Percentiles rank a stretch among this genome's conserved stretches.
Conservation (phyloP, 2,888 invertebrate genomes). For the Frankliniella fusca region DNA sequence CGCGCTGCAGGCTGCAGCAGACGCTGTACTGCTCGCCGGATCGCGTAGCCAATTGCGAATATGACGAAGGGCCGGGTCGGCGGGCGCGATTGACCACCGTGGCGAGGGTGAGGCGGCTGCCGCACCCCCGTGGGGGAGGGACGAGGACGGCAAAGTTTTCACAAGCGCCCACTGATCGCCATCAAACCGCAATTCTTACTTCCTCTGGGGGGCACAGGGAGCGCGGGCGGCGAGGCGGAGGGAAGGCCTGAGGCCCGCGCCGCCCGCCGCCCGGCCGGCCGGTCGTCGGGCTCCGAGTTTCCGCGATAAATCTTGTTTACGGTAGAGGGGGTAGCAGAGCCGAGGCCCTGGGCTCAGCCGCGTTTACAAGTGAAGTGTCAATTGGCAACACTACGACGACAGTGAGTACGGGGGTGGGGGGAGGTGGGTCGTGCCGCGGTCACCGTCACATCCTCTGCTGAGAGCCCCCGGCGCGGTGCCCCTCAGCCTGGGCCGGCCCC, state of each 20-base stretch:
- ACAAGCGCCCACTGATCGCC: constrained; percentile 21
- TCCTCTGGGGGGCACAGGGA: not conserved
- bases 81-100: not conserved
- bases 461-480: too few species aligned
- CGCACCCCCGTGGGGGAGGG: not conserved
- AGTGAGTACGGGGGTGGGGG: not conserved
- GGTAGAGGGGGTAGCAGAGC: not conserved
- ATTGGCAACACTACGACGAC: not conserved
- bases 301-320: constrained; percentile 23
- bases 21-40: not conserved
- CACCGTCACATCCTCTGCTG: too few species aligned
- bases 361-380: constrained; percentile 26
- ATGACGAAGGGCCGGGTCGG: not conserved
- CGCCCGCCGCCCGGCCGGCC: not conserved
- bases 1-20: too few species aligned
- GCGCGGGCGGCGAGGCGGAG: not conserved
- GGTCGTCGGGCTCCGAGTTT: not conserved
- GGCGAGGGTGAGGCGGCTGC: not conserved
- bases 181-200: constrained; percentile 26
- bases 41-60: constrained; percentile 4
- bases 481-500: too few species aligned
- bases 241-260: not conserved
- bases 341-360: not conserved
- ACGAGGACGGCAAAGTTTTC: constrained; percentile 12
- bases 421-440: not conserved